Percentiles rank a stretch among this genome's conserved stretches.
These are phyloP conservation scores for Xenops minutus DNA, from an alignment of 2,797 vertebrate genomes.

Conservation along the genomic window DNA sequence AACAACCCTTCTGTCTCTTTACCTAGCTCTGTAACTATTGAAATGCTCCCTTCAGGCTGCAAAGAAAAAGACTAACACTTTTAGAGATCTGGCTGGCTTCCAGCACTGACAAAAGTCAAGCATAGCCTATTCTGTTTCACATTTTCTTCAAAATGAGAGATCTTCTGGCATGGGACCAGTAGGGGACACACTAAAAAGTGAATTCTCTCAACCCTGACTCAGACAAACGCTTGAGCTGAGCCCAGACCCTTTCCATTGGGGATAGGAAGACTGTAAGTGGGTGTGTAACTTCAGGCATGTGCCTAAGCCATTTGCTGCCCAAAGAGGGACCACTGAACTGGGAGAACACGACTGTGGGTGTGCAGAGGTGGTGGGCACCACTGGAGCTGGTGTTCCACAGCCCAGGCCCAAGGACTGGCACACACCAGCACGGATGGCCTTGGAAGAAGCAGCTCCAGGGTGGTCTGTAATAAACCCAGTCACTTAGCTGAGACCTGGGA, in stretches of 20 bases:
- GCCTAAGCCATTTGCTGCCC: background rate
- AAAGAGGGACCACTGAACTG: background rate
- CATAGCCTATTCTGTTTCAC: background rate
- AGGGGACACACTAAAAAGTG: background rate
- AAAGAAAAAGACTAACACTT: background rate
- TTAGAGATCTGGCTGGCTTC: background rate
- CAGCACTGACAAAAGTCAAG: background rate
- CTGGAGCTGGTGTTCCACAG: background rate
- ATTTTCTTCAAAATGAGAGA: background rate
- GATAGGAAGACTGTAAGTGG: background rate
- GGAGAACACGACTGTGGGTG: fast-evolving
- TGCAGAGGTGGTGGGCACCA: background rate
- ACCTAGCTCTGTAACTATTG: background rate
- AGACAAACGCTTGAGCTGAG: background rate
- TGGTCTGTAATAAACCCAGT: background rate
- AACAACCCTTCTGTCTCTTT: background rate
- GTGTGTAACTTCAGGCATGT: background rate
- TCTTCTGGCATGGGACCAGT: background rate
- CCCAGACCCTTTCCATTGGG: background rate
- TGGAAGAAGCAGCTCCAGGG: background rate
- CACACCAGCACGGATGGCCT: background rate
- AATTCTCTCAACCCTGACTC: background rate
- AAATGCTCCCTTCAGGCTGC: background rate
- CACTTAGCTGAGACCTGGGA: background rate
- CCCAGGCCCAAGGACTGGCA: background rate